Conservation (phyloP, 2,888 invertebrate species). For the Pyrrhosoma nymphula region DNA sequence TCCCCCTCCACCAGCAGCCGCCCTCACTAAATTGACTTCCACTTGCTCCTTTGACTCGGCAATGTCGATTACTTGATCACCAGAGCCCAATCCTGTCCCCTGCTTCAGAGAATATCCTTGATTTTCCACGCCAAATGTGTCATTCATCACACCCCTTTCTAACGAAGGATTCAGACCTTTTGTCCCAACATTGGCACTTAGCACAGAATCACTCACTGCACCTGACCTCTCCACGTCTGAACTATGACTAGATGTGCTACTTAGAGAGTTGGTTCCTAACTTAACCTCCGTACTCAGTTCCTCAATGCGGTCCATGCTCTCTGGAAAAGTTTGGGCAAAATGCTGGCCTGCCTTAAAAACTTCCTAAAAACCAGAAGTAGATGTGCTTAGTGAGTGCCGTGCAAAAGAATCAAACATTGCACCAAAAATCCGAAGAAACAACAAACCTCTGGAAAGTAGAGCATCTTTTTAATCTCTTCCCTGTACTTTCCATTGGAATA, state of each 20-base stretch:
- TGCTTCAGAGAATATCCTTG: not conserved
- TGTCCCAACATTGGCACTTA: not conserved
- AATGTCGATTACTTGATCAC: not conserved
- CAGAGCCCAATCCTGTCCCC: not conserved
- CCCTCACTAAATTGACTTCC: not conserved
- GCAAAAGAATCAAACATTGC: not conserved
- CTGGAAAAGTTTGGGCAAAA: conserved; percentile 84
- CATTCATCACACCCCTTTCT: not conserved
- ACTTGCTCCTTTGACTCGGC: not conserved
- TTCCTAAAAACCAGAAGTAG: conserved; percentile 75
- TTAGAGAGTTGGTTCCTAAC: not conserved
- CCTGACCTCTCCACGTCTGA: conserved; percentile 1
- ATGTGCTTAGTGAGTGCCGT: not conserved
- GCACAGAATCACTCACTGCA: conserved; percentile 19
- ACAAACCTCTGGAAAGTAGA: conserved; percentile 84
- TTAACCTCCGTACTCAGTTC: conserved; percentile 34
- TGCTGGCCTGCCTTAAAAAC: conserved; percentile 83
- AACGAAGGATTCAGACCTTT: not conserved
- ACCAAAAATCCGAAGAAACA: not conserved
- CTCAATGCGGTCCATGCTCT: conserved; percentile 76
- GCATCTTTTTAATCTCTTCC: conserved; percentile 92
- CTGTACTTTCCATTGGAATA: conserved; percentile 88
- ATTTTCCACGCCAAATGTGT: not conserved
- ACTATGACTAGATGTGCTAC: conserved; percentile 21
- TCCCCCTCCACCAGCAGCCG: not conserved